phyloP scores from a whole-genome alignment of 1,140 invertebrate species.

The Hirudo medicinalis region DNA sequence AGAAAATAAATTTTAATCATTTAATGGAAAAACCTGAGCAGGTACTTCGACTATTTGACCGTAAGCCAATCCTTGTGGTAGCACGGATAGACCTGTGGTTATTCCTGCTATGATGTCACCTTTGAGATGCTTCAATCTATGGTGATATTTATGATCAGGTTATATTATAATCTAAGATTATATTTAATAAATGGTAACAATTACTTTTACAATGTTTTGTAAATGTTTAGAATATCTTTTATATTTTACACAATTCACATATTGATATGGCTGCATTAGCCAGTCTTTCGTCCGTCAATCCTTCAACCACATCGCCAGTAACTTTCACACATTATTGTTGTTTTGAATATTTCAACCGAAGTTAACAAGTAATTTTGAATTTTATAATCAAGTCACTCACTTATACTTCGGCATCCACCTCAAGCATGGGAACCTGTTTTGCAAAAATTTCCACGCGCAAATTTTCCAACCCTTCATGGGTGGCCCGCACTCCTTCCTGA shows the following conservation, averaged over 20 bases:
- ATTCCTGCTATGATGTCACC: slow-evolving; percentile 53
- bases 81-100: slow-evolving; percentile 69
- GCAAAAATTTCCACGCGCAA: not conserved
- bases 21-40: slow-evolving; percentile 46
- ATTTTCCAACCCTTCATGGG: not conserved
- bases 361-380: not conserved
- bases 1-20: too few species aligned
- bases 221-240: not conserved
- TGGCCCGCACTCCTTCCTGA: not conserved
- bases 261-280: not conserved
- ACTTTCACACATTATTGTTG: not conserved
- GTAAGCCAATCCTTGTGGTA: slow-evolving; percentile 73
- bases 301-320: not conserved
- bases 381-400: not conserved
- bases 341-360: not conserved
- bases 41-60: slow-evolving; percentile 61
- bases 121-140: slow-evolving; percentile 18
- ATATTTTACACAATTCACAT: too few species aligned
- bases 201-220: not conserved
- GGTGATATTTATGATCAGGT: not conserved
- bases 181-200: not conserved
- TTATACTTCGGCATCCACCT: slow-evolving; percentile 1
- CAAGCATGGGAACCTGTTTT: not conserved
- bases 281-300: too few species aligned
- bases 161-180: not conserved